Evolutionary conservation across 2,888 invertebrate genomes (phyloP), one percentile per base, ranked within the genome.

Genomic region (Chrysopilus asiliformis): DNA sequence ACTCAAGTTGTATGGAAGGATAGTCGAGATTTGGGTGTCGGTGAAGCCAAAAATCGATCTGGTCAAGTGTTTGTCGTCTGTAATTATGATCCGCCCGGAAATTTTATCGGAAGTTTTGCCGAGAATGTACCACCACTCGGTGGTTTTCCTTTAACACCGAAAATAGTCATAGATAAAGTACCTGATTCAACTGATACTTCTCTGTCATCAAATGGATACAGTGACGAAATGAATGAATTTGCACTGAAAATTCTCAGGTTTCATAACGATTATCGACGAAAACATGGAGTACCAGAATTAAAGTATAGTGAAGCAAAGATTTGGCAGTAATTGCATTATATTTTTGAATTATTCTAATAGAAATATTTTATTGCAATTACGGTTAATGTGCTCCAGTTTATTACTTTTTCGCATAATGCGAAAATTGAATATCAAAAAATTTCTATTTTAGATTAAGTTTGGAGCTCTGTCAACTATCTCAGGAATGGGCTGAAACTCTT

Each of bases 11-110:
- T 84, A 22, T 85, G 84, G 84, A 74, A 75, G 47, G 76, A 74
- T 41, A 77, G 74, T 43, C 72, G 71, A 42, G 77, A 81, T 51
- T 55, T 86, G 4, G 86, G 86, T 2, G 76, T 85, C 1, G 85
- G 79, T 8, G 70, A 77, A 50, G 75, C 82, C 0, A 71, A 47
- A 17, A 52, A 50, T 45, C 72, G 74, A 36, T 77, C 79, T 40
- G 86, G 82, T 1, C 76, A 78, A 49, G 70, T 83, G 37, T 84
- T 81, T 53, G 86, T 90, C 1, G 90, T 91, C 1, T 85, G 82
- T 24, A 82, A 87, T 60, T 91, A 91, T 59, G 74, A 73, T 47
- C 91, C 91, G 0, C 81, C 89, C 1, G 91, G 90, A 4, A 91
- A 91, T 59, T 79, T 81, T 48, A 71, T 82, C 30, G 83, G 83